phyloP scores from a whole-genome alignment of 1,140 invertebrate species.

The Leptinotarsa defecta region DNA sequence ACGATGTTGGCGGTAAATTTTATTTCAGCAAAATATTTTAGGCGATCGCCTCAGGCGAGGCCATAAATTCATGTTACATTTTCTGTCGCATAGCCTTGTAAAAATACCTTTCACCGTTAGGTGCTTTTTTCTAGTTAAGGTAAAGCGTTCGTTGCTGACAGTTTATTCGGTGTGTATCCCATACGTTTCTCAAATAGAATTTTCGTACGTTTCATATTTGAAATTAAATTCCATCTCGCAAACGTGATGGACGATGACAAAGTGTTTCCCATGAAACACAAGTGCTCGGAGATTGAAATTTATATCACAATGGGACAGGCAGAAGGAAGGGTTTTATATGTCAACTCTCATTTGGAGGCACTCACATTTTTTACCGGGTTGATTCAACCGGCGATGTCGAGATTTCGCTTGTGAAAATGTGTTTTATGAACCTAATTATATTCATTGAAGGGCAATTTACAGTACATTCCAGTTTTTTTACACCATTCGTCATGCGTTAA shows the following conservation, averaged over 20 bases:
- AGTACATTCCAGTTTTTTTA: too few species aligned
- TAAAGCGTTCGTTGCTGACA: neutral
- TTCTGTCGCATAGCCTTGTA: neutral
- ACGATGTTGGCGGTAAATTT: neutral
- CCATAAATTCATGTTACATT: neutral
- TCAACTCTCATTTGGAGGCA: too few species aligned
- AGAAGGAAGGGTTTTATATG: too few species aligned
- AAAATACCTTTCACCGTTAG: neutral
- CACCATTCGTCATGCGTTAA: too few species aligned
- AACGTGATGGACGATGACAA: constrained; percentile 3
- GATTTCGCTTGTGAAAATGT: too few species aligned
- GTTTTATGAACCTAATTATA: too few species aligned
- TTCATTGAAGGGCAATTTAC: too few species aligned
- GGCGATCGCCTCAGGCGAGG: neutral
- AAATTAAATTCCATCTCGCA: neutral
- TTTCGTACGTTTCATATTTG: neutral
- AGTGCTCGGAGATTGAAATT: neutral
- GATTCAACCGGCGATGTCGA: too few species aligned
- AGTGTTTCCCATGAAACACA: neutral
- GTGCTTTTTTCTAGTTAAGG: neutral
- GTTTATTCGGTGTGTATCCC: neutral
- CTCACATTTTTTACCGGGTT: too few species aligned
- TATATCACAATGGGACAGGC: neutral
- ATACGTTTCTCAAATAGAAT: neutral
- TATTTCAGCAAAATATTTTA: neutral